A percentile compares a stretch with the other conserved stretches of the same genome.
phyloP scores from a whole-genome alignment of 2,113 vertebrate species.

The Anhinga anhinga region DNA sequence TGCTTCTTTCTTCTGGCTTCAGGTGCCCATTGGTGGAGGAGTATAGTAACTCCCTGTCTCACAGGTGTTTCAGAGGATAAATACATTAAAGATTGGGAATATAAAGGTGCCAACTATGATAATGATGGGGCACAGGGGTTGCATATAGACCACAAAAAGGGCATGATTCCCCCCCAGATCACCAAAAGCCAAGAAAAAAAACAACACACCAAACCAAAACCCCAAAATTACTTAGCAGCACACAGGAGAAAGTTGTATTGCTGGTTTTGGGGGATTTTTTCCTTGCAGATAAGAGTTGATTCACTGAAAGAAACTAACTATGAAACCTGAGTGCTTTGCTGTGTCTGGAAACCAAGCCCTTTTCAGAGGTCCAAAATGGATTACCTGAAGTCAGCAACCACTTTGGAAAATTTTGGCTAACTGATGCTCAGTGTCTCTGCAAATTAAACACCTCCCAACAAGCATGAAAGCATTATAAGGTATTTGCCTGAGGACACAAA shows the following conservation, averaged over 20 bases:
- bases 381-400: neutral
- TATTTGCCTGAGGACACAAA: neutral
- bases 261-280: neutral
- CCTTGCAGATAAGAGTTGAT: neutral
- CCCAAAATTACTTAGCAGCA: neutral
- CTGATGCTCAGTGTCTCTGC: neutral
- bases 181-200: neutral
- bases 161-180: neutral
- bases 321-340: neutral
- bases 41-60: neutral
- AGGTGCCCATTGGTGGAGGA: neutral
- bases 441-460: neutral
- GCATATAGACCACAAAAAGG: neutral
- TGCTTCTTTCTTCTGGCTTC: neutral
- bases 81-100: neutral
- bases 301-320: neutral
- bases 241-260: neutral
- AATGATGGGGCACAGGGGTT: neutral
- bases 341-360: neutral
- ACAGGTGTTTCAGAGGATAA: neutral
- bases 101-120: neutral
- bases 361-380: neutral
- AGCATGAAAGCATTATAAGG: neutral
- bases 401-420: neutral
- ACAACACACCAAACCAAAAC: too few relatives aligned